A percentile compares a stretch with the other conserved stretches of the same genome.
Evolutionary conservation across 1,140 invertebrate species (phyloP).

Genomic region (Campoletis sonorensis): DNA sequence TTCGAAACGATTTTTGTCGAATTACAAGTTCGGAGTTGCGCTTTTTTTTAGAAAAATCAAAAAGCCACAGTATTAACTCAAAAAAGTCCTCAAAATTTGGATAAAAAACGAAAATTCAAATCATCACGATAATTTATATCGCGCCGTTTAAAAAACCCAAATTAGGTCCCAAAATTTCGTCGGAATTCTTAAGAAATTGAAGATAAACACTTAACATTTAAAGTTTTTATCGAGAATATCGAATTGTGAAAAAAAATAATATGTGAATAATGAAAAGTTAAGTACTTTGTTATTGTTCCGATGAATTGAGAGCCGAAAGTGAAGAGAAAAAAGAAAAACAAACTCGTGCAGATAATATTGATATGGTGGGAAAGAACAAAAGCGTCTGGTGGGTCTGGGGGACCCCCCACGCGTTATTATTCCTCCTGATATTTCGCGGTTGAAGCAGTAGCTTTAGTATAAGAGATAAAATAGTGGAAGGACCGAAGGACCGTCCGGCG

Average conservation of each 20-base stretch:
- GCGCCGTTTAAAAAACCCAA: background rate
- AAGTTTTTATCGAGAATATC: background rate
- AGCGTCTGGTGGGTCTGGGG: background rate
- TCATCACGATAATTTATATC: background rate
- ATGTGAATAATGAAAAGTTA: no score
- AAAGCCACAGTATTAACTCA: no score
- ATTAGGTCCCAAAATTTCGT: background rate
- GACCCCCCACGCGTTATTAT: conserved; percentile 9
- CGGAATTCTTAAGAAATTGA: background rate
- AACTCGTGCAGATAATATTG: background rate
- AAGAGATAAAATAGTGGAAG: conserved; percentile 19
- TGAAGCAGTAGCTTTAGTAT: background rate
- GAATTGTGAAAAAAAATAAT: no score
- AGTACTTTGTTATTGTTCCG: no score
- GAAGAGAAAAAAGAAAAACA: background rate
- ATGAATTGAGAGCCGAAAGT: background rate
- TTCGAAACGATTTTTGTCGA: no score
- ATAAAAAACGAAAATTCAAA: no score
- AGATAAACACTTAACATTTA: background rate
- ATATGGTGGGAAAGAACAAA: conserved; percentile 1
- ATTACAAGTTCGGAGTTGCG: no score
- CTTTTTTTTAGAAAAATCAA: no score
- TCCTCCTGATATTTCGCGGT: background rate
- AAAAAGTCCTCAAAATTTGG: no score
- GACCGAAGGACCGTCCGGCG: conserved; percentile 38